phyloP scores from a whole-genome alignment of 2,113 vertebrate genomes.

The Mobula hypostoma region DNA sequence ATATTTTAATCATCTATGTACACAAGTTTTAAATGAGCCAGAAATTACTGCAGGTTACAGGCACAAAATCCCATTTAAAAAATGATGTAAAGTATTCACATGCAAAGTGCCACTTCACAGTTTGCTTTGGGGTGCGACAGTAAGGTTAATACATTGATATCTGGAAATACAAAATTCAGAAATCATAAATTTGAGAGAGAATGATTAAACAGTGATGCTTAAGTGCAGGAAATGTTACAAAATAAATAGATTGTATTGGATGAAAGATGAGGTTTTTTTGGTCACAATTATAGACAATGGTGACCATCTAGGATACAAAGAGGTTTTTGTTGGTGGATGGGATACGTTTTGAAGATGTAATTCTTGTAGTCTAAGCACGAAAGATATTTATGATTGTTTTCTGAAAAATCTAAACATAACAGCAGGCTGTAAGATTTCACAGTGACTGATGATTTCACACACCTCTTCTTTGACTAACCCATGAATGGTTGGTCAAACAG shows the following conservation, averaged over 20 bases:
- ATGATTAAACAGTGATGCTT: background rate
- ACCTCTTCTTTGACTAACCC: background rate
- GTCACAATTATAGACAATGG: background rate
- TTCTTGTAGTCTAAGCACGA: background rate
- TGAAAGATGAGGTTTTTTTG: background rate
- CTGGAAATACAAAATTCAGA: background rate
- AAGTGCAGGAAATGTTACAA: background rate
- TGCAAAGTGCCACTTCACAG: background rate
- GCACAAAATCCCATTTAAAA: too few relatives aligned
- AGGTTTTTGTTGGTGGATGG: background rate
- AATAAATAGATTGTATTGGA: background rate
- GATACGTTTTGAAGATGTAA: background rate
- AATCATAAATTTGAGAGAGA: conserved; percentile 3
- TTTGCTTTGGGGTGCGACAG: too few relatives aligned
- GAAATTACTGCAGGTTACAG: too few relatives aligned
- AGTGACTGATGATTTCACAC: background rate
- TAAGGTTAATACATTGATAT: background rate
- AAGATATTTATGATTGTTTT: background rate
- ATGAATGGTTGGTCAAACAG: background rate
- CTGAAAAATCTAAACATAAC: background rate
- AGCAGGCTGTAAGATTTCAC: background rate
- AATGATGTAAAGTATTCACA: too few relatives aligned
- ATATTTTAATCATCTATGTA: too few relatives aligned
- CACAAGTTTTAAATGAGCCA: too few relatives aligned
- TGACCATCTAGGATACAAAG: background rate